phyloP scores from a whole-genome alignment of 1,140 invertebrate genomes.

The Latrodectus geometricus region DNA sequence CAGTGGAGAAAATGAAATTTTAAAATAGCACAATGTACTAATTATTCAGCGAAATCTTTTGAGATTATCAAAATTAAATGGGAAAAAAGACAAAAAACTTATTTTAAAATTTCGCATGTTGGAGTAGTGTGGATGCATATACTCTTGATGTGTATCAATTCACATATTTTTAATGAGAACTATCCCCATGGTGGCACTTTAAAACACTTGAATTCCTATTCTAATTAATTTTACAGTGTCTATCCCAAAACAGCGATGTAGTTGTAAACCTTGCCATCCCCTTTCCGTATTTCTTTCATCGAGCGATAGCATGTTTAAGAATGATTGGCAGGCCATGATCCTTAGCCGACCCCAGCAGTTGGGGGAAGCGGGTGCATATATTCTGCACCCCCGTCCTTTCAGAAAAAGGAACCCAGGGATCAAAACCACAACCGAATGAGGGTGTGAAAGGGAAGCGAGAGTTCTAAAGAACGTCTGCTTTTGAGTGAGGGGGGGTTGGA shows the following conservation, averaged over 20 bases:
- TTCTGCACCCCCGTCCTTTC: background rate
- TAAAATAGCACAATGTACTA: too few species aligned
- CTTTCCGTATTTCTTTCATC: conserved; percentile 50
- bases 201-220: background rate
- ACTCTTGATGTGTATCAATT: too few species aligned
- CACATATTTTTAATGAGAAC: too few species aligned
- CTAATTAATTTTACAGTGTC: background rate
- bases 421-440: conserved; percentile 55
- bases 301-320: conserved; percentile 25
- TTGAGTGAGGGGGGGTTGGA: background rate
- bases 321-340: conserved; percentile 44
- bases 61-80: too few species aligned
- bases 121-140: too few species aligned
- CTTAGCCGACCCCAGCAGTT: conserved; percentile 10
- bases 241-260: conserved; percentile 11
- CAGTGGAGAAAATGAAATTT: too few species aligned
- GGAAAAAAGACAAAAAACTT: too few species aligned
- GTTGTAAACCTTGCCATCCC: background rate
- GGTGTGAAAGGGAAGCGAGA: conserved; percentile 27
- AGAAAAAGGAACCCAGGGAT: conserved; percentile 31
- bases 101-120: too few species aligned
- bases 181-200: background rate
- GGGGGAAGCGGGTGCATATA: background rate
- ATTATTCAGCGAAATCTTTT: too few species aligned
- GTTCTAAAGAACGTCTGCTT: background rate